Base-by-base conservation (phyloP, 2,113 vertebrate genomes). In the Marmota monax region DNA sequence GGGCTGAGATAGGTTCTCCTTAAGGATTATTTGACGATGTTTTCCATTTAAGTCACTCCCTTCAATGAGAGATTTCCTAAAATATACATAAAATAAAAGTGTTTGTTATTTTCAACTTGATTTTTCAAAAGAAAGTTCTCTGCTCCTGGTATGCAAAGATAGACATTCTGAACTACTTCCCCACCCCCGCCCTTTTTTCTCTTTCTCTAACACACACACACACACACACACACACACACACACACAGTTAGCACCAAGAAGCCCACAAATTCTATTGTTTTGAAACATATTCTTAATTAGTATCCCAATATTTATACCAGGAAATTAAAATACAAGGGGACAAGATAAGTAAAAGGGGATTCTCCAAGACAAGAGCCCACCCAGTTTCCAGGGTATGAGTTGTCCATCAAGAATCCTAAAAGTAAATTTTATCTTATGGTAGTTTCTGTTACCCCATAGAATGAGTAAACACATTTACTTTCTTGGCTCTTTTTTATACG, bases 11-110 rank as follows among this genome's bases (percentile, higher is more conserved):
- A 99, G 86, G 39, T 97, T 97, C 79, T 99, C 95, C 70, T 98
- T 97, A 80, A 99, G 92, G 93, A 99, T 92, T 6, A 98, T 97
- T 98, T 99, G 97, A 95, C 97, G 99, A 93, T 99, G 97, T 88
- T 98, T 97, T 96, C 99, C 99, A 92, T 96, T 98, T 96, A 99
- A 97, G 74, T 98, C 97, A 87, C 99, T 99, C 79, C 98, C 98
- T 96, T 99, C 99, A 51, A 99, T 98, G 42, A 98, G 90, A 1
- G 98, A 98, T 92, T 98, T 99, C 97, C 99, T 99, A 98, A 73
- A 98, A 98, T 13, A 88, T 48, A 98, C 20, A 96, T 0, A 22
- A 45, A 65, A 92, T 20, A 73, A 82, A 56, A 20, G 27, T 13
- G 17, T 39, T 93, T 53, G 12, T 92, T 73, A 95, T 53, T 0